Evolutionary conservation across 2,888 invertebrate genomes (phyloP).

Genomic region (Pollenia griseotomentosa): DNA sequence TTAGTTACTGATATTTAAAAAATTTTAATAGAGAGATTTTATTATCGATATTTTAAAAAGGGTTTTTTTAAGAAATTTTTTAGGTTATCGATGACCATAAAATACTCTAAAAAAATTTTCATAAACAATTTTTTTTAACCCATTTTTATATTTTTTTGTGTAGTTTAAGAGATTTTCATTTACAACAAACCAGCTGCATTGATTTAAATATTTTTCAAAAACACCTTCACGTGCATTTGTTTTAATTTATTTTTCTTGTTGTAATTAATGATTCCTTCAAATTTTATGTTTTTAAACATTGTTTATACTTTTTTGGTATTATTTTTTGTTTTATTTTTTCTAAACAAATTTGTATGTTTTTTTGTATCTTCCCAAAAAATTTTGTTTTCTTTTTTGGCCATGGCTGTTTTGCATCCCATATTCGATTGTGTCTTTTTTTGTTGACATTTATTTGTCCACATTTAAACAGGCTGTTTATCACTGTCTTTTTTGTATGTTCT

Average conservation of each 20-base stretch:
- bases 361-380: conserved; percentile 11
- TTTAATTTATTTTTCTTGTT: conserved; percentile 16
- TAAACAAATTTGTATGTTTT: background rate
- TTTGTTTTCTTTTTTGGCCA: conserved; percentile 30
- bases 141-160: too few relatives aligned
- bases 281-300: conserved; percentile 47
- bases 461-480: conserved; percentile 73
- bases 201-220: background rate
- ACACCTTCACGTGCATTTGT: conserved; percentile 18
- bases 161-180: too few relatives aligned
- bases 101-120: too few relatives aligned
- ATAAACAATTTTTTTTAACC: too few relatives aligned
- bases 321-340: conserved; percentile 27
- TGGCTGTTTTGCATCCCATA: conserved; percentile 64
- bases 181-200: background rate
- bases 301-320: conserved; percentile 48
- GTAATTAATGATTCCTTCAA: conserved; percentile 58
- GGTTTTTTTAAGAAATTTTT: too few relatives aligned
- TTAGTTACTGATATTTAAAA: too few relatives aligned
- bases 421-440: conserved; percentile 15
- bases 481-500: conserved; percentile 47
- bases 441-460: conserved; percentile 73
- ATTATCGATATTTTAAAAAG: too few relatives aligned
- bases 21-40: too few relatives aligned
- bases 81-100: too few relatives aligned